phyloP scores from a whole-genome alignment of 2,888 invertebrate species.

The Tetragonisca angustula region DNA sequence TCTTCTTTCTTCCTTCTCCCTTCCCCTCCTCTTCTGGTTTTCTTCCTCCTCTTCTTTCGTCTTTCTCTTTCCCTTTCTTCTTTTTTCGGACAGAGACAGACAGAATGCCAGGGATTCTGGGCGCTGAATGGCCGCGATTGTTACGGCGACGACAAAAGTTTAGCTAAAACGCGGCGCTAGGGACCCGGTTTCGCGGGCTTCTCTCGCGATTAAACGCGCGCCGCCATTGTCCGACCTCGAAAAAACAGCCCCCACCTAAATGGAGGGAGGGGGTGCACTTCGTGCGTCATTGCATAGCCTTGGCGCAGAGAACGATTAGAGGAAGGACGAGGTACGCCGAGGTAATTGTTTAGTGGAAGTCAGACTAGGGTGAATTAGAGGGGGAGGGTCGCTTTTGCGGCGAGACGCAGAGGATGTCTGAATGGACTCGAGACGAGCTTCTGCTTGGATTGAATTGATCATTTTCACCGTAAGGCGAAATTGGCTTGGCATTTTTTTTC shows the following conservation, averaged over 20 bases:
- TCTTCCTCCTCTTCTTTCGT: background rate
- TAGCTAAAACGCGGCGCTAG: slow-evolving; percentile 38
- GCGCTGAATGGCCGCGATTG: slow-evolving; percentile 44
- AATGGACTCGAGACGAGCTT: background rate
- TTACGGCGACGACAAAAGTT: slow-evolving; percentile 56
- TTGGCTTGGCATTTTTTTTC: too few relatives aligned
- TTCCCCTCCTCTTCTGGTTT: background rate
- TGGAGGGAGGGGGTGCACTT: background rate
- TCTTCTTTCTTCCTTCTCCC: background rate
- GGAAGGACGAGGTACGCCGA: slow-evolving; percentile 9
- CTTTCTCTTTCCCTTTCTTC: background rate
- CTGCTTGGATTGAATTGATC: background rate
- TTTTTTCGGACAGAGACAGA: slow-evolving; percentile 13
- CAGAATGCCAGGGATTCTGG: background rate
- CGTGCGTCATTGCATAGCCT: background rate
- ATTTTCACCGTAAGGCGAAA: too few relatives aligned
- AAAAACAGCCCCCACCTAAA: background rate
- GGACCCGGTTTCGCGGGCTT: slow-evolving; percentile 25
- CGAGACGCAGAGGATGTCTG: background rate
- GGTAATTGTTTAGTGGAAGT: slow-evolving; percentile 13
- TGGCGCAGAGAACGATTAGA: slow-evolving; percentile 18
- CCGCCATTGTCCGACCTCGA: slow-evolving; percentile 38
- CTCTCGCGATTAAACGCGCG: slow-evolving; percentile 38
- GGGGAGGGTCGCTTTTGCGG: too few relatives aligned
- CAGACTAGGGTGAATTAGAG: background rate